Percentiles rank a stretch among this genome's conserved stretches.
phyloP scores from a whole-genome alignment of 2,888 invertebrate species.

The Chrysolina oricalcia region DNA sequence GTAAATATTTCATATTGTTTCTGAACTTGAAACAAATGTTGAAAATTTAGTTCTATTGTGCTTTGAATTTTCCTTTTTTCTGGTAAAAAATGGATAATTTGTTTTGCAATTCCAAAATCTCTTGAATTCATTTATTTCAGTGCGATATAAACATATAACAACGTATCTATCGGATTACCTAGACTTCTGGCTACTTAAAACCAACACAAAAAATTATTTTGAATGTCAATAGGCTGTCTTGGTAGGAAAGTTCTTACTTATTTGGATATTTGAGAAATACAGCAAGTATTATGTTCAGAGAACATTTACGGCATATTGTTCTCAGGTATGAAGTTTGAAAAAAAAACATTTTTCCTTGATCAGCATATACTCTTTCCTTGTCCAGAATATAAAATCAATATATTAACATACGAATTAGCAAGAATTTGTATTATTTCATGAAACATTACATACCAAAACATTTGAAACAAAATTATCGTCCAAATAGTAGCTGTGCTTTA shows the following conservation, averaged over 20 bases:
- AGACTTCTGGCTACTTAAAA: constrained; percentile 4
- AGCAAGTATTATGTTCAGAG: too few species aligned
- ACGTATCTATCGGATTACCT: constrained; percentile 11
- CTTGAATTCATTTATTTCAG: constrained; percentile 18
- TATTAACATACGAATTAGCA: too few species aligned
- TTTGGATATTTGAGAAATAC: not conserved
- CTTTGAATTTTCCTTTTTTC: constrained; percentile 41
- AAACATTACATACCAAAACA: too few species aligned
- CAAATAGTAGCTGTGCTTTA: too few species aligned
- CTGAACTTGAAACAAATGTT: constrained; percentile 16
- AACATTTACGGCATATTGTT: too few species aligned
- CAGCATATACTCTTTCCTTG: too few species aligned
- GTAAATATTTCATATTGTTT: constrained; percentile 36
- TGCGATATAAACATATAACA: constrained; percentile 33
- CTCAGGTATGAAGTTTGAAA: too few species aligned
- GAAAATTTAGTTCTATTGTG: constrained; percentile 8
- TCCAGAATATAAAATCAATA: too few species aligned
- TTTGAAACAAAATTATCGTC: too few species aligned
- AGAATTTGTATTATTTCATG: too few species aligned
- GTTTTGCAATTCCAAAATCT: constrained; percentile 31
- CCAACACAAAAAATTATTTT: not conserved
- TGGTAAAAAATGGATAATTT: constrained; percentile 40
- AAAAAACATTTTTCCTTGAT: too few species aligned
- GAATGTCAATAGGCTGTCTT: not conserved
- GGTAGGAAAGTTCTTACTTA: not conserved